Percentiles rank a stretch among this genome's conserved stretches.
Conservation (phyloP, 2,113 vertebrate genomes). For the Petrocephalus zakoni region DNA sequence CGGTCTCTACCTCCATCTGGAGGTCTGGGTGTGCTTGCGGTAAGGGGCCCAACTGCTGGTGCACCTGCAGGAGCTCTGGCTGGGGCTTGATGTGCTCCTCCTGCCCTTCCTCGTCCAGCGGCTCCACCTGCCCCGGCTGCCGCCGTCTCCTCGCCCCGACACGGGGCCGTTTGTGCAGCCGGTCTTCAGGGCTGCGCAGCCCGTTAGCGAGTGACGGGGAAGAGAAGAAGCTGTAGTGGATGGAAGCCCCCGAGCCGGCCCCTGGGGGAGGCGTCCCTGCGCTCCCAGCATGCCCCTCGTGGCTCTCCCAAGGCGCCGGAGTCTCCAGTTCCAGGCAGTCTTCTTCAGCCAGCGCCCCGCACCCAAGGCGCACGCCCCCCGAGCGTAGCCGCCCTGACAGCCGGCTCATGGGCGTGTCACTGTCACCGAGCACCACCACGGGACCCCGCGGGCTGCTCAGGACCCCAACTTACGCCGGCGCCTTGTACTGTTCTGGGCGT, state of each 20-base stretch:
- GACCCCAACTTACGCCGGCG: constrained; percentile 48
- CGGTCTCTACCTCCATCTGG: constrained; percentile 48
- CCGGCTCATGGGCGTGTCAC: constrained; percentile 82
- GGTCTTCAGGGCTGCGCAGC: constrained; percentile 77
- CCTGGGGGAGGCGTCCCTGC: constrained; percentile 48
- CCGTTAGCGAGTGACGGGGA: constrained; percentile 82
- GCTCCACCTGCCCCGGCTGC: constrained; percentile 40
- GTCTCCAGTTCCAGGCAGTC: constrained; percentile 52
- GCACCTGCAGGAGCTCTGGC: constrained; percentile 7
- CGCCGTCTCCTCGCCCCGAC: constrained; percentile 44
- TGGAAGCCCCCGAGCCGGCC: constrained; percentile 59
- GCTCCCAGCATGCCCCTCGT: constrained; percentile 46
- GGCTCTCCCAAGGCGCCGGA: constrained; percentile 40
- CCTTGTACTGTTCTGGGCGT: neutral
- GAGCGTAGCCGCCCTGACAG: constrained; percentile 83
- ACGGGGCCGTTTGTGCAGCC: constrained; percentile 40
- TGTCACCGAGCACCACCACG: constrained; percentile 69
- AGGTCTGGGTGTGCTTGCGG: constrained; percentile 45
- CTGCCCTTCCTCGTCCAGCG: constrained; percentile 33
- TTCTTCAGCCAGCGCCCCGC: constrained; percentile 64
- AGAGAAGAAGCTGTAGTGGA: constrained; percentile 79
- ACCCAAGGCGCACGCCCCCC: constrained; percentile 77
- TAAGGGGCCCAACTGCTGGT: constrained; percentile 30
- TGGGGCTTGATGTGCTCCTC: neutral
- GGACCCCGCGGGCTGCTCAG: constrained; percentile 61